Evolutionary conservation across 2,797 vertebrate genomes (phyloP), one percentile per base, ranked within the genome.

Genomic region (Huso huso): DNA sequence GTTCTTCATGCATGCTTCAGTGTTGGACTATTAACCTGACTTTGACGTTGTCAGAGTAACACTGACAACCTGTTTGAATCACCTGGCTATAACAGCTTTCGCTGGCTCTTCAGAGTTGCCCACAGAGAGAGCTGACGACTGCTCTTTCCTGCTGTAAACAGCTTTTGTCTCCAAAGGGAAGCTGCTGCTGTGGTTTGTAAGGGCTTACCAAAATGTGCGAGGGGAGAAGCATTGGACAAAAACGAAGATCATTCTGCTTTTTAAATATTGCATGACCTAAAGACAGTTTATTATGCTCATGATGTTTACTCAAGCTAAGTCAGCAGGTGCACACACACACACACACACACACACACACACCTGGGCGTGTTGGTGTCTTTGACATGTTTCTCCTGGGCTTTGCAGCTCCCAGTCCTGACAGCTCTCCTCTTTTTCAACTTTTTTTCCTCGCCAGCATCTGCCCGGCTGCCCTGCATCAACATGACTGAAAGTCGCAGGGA

Each of bases 401-500:
- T 79, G 81, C 37, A 37, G 37, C 37, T 37, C 74, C 84, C 80
- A 84, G 85, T 76, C 75, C 76, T 74, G 76, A 72, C 65, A 69
- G 62, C 59, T 4, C 61, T 63, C 67, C 6, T 70, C 60, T 62
- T 7, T 67, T n/a, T 58, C 55, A 11, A 58, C 37, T 4, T 37
- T 37, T 37, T 55, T n/a, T 62, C 70, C 68, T 4, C 77, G 75
- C 6, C 69, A 84, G 84, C 55, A 77, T 75, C 77, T 66, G 65
- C 67, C 70, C 69, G 73, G 76, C 69, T 69, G 75, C 64, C 76
- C 66, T 87, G 79, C 77, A 85, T 89, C 90, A 69, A 74, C 4
- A 94, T 96, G 91, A 93, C 76, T n/a, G 93, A 95, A 84, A 92
- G 92, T 87, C 91, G 90, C 83, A 93, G 87, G 66, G 93, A 96